phyloP scores from a whole-genome alignment of 2,888 invertebrate species.

The Mesorhabditis spiculigera region DNA sequence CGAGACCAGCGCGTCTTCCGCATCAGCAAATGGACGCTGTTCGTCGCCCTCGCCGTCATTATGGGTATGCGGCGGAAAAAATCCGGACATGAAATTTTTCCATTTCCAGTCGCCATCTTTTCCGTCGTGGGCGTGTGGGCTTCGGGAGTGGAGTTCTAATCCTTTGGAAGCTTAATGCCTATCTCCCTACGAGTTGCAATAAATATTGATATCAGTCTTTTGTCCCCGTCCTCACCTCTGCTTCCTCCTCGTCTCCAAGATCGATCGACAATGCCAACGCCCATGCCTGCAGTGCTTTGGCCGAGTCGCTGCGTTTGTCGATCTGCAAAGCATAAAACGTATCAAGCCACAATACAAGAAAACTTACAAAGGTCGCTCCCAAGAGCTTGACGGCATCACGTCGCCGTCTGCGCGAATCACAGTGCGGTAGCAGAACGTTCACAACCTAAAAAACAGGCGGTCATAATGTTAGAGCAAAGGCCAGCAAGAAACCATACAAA shows the following conservation, averaged over 20 bases:
- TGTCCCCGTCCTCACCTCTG: neutral
- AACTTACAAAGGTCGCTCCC: slow-evolving; percentile 20
- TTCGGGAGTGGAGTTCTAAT: no score
- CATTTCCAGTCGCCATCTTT: no score
- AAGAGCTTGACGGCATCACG: slow-evolving; percentile 39
- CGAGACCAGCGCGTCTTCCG: no score
- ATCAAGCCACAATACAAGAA: neutral
- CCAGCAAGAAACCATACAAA: neutral
- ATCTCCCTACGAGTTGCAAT: no score
- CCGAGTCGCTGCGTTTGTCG: slow-evolving; percentile 41
- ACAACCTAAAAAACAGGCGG: slow-evolving; percentile 17
- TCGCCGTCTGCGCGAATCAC: slow-evolving; percentile 12
- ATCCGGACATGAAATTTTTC: no score
- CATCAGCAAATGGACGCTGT: no score
- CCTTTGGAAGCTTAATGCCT: no score
- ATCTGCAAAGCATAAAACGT: slow-evolving; percentile 8
- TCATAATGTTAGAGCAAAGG: neutral
- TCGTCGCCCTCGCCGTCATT: no score
- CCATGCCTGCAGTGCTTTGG: slow-evolving; percentile 69
- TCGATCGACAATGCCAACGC: slow-evolving; percentile 20
- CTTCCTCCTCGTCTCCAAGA: slow-evolving; percentile 16
- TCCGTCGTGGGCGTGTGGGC: no score
- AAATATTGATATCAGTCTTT: no score
- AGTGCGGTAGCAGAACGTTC: slow-evolving; percentile 16
- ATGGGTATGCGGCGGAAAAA: no score